These are phyloP conservation scores for Deilephila elpenor DNA, from an alignment of 2,888 invertebrate species.

Conservation along the genomic window DNA sequence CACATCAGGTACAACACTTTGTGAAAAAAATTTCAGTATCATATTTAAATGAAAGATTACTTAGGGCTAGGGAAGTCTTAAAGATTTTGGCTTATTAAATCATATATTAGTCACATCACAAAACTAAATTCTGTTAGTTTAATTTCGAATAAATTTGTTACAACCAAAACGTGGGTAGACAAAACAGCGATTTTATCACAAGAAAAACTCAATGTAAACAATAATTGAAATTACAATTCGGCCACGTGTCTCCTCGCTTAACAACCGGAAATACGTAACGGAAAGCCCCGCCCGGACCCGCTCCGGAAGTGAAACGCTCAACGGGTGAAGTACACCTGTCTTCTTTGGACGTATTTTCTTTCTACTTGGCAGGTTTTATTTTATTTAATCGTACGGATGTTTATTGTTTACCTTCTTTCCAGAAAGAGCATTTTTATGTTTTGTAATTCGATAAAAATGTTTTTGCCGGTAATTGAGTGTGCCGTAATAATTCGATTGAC, in stretches of 20 bases:
- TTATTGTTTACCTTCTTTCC: neutral
- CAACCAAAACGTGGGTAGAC: neutral
- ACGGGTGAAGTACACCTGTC: conserved; percentile 21
- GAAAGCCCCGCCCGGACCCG: conserved; percentile 42
- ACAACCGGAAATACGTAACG: conserved; percentile 20
- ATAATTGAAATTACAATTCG: conserved; percentile 2
- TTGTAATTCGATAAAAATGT: neutral
- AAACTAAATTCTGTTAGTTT: neutral
- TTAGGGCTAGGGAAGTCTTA: too few species aligned
- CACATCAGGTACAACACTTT: too few species aligned
- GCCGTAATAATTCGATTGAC: too few species aligned
- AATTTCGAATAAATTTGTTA: neutral
- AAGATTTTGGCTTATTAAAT: too few species aligned
- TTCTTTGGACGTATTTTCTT: conserved; percentile 17
- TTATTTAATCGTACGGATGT: conserved; percentile 3
- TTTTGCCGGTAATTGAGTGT: neutral
- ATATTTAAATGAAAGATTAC: too few species aligned
- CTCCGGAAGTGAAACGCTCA: conserved; percentile 39
- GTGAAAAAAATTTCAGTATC: too few species aligned
- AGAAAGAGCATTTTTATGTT: too few species aligned
- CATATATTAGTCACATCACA: too few species aligned
- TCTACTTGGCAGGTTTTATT: conserved; percentile 3
- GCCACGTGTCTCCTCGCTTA: conserved; percentile 18
- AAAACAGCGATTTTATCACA: neutral
- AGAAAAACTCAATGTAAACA: neutral